phyloP scores from a whole-genome alignment of 2,113 vertebrate genomes.

The Spea bombifrons region DNA sequence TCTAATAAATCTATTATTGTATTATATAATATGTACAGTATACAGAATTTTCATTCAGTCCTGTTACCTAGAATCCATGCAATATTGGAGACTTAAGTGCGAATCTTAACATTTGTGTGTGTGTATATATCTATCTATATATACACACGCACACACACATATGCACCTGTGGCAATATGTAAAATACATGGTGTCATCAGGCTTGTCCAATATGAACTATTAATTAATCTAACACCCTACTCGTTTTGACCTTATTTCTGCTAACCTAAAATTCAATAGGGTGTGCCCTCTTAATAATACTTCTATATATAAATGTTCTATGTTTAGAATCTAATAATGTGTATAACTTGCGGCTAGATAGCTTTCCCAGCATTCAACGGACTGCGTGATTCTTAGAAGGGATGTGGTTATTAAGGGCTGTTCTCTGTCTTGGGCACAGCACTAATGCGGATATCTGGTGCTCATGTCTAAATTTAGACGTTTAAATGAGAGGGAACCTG shows the following conservation, averaged over 20 bases:
- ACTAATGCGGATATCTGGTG: not conserved
- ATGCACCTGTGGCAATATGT: too few species aligned
- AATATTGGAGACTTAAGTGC: too few species aligned
- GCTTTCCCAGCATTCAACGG: constrained; percentile 6
- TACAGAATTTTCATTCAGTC: too few species aligned
- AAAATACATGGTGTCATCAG: too few species aligned
- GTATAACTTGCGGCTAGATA: not conserved
- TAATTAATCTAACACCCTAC: not conserved
- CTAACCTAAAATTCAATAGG: not conserved
- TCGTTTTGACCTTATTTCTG: constrained; percentile 5
- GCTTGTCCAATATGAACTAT: not conserved
- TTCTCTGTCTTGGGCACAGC: not conserved
- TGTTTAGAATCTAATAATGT: constrained; percentile 5
- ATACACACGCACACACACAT: too few species aligned
- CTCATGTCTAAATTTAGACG: constrained; percentile 4
- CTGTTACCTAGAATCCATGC: too few species aligned
- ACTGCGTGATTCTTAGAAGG: constrained; percentile 13
- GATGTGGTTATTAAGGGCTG: constrained; percentile 20
- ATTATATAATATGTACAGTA: too few species aligned
- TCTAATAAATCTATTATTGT: too few species aligned
- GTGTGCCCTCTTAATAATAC: constrained; percentile 6
- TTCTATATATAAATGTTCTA: constrained; percentile 19
- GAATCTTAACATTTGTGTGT: too few species aligned
- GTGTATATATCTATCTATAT: too few species aligned
- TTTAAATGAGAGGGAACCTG: not conserved